phyloP scores from a whole-genome alignment of 2,888 invertebrate genomes.

The Leptopterna dolabrata region DNA sequence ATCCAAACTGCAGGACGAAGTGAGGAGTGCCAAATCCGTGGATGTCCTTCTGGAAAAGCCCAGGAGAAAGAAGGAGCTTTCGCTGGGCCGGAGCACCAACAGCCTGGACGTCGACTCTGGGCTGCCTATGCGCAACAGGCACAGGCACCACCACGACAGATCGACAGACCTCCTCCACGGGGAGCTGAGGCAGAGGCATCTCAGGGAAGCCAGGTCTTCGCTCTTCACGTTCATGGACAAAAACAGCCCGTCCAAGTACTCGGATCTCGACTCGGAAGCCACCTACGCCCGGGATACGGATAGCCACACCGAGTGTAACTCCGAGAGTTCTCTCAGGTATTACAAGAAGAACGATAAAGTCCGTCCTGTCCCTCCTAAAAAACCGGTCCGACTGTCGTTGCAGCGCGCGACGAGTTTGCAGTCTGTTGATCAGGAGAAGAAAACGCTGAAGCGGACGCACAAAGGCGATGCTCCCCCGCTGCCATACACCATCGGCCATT shows the following conservation, averaged over 20 bases:
- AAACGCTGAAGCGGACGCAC: conserved; percentile 74
- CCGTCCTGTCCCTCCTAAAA: conserved; percentile 85
- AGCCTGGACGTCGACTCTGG: conserved; percentile 66
- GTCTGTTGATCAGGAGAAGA: conserved; percentile 68
- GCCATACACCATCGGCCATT: conserved; percentile 50
- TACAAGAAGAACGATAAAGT: conserved; percentile 66
- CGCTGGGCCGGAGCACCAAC: conserved; percentile 59
- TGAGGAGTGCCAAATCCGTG: conserved; percentile 77
- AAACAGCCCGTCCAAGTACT: conserved; percentile 55
- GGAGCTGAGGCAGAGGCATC: conserved; percentile 59
- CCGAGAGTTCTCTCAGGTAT: conserved; percentile 60
- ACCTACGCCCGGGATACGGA: conserved; percentile 66
- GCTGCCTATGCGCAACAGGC: conserved; percentile 62
- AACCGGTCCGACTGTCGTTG: conserved; percentile 83
- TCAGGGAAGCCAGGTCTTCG: conserved; percentile 60
- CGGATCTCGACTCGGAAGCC: conserved; percentile 59
- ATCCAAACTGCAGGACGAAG: conserved; percentile 65
- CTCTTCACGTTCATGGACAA: conserved; percentile 60
- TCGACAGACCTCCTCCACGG: conserved; percentile 57
- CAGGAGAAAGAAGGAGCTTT: conserved; percentile 58
- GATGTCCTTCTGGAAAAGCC: conserved; percentile 76
- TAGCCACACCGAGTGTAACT: conserved; percentile 74
- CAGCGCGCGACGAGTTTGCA: conserved; percentile 87
- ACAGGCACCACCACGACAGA: conserved; percentile 46
- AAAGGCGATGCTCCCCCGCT: conserved; percentile 68